Percentiles rank a stretch among this genome's conserved stretches.
Conservation (phyloP, 1,140 invertebrate genomes). For the Lepidurus couesii region DNA sequence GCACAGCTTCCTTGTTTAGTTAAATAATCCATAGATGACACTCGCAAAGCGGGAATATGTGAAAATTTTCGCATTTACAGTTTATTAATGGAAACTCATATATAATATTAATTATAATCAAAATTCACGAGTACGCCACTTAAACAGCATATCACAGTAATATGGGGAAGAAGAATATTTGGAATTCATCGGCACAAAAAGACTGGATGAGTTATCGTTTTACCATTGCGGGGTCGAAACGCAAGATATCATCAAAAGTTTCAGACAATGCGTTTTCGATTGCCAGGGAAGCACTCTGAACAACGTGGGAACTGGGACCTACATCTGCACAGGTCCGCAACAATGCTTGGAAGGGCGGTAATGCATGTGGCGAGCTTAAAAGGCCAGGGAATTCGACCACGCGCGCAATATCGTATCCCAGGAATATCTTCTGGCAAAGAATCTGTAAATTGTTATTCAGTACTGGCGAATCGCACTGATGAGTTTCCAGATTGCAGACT, state of each 20-base stretch:
- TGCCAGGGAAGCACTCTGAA: not conserved
- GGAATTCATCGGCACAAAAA: not conserved
- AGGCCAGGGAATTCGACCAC: slow-evolving; percentile 47
- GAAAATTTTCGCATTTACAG: too few species aligned
- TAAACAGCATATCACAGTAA: not conserved
- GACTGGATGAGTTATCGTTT: not conserved
- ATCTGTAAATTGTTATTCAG: slow-evolving; percentile 60
- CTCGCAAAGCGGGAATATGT: too few species aligned
- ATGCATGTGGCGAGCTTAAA: slow-evolving; percentile 53
- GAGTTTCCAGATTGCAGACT: slow-evolving; percentile 48
- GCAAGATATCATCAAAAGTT: not conserved
- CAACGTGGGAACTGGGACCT: not conserved
- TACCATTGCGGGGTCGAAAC: not conserved
- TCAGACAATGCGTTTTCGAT: not conserved
- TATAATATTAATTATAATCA: not conserved
- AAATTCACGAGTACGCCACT: not conserved
- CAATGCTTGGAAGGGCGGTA: slow-evolving; percentile 50
- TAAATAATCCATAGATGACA: too few species aligned
- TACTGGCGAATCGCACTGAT: slow-evolving; percentile 50
- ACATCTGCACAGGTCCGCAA: slow-evolving; percentile 55
- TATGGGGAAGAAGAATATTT: not conserved
- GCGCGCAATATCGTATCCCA: slow-evolving; percentile 43
- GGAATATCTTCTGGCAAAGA: slow-evolving; percentile 59
- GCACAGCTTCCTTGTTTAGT: too few species aligned
- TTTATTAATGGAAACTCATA: too few species aligned